Conservation (phyloP, 2,888 invertebrate genomes). For the Agrochola lota region DNA sequence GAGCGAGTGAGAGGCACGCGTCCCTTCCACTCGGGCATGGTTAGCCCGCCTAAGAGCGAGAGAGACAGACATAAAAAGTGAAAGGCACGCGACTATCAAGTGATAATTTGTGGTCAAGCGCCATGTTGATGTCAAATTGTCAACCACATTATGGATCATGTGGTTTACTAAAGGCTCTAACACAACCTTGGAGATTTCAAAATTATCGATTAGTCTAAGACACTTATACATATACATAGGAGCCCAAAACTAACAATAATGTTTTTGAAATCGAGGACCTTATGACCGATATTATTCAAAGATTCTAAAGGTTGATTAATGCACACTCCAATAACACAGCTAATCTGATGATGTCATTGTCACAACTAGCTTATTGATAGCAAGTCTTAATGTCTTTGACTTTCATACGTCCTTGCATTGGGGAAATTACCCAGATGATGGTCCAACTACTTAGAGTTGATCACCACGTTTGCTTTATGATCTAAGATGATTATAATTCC, state of each 20-base stretch:
- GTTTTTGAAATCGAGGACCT: neutral
- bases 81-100: too few species aligned
- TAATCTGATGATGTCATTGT: neutral
- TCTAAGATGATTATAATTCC: neutral
- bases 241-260: too few species aligned
- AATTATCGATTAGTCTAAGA: too few species aligned
- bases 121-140: conserved; percentile 2
- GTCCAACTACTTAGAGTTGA: neutral
- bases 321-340: neutral
- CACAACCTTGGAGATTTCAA: neutral
- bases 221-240: too few species aligned
- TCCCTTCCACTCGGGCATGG: too few species aligned
- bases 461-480: neutral
- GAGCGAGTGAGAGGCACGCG: too few species aligned
- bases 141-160: neutral
- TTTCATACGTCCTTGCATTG: neutral
- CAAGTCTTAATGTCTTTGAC: neutral
- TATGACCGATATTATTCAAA: neutral
- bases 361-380: neutral
- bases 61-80: too few species aligned
- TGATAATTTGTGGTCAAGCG: conserved; percentile 17
- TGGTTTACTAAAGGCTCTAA: conserved; percentile 5
- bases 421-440: neutral
- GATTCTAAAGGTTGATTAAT: conserved; percentile 1
- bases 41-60: too few species aligned